Conservation (phyloP, 92 coral and sea anemone genomes). For the Desmophyllum pertusum region DNA sequence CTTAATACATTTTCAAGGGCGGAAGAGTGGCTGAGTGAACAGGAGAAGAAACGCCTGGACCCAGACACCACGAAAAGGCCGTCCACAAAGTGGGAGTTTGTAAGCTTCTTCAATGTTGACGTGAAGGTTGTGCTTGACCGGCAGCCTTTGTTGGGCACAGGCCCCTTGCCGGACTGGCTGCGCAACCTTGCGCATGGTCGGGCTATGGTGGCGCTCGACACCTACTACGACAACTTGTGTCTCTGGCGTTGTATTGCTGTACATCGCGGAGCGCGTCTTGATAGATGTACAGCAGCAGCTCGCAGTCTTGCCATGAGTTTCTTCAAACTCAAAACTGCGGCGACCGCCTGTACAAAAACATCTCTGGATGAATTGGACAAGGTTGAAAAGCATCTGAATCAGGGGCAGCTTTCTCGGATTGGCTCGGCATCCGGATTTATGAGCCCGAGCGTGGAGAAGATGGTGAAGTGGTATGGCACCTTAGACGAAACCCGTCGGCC, state of each 20-base stretch:
- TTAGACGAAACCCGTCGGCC: not conserved
- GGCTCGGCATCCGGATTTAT: slow-evolving; percentile 1
- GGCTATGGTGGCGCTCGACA: not conserved
- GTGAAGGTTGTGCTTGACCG: too few relatives aligned
- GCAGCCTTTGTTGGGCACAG: too few relatives aligned
- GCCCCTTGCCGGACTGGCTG: too few relatives aligned
- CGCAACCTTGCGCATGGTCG: not conserved
- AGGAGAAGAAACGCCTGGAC: not conserved
- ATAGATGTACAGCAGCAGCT: not conserved
- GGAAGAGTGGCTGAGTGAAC: not conserved
- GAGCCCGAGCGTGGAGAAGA: not conserved
- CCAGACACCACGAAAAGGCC: too few relatives aligned
- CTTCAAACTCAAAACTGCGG: not conserved
- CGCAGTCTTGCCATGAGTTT: not conserved
- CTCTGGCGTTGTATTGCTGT: not conserved
- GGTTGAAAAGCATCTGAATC: not conserved
- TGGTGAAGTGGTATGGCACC: not conserved
- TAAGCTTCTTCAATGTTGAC: too few relatives aligned
- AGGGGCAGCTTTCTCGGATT: not conserved
- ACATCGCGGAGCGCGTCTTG: not conserved
- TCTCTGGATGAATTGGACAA: not conserved
- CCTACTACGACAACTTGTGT: not conserved
- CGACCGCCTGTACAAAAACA: not conserved
- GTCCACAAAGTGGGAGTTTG: too few relatives aligned
- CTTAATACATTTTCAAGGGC: not conserved